Evolutionary conservation across 2,797 vertebrate genomes (phyloP).

Genomic region (Lithobates pipiens): DNA sequence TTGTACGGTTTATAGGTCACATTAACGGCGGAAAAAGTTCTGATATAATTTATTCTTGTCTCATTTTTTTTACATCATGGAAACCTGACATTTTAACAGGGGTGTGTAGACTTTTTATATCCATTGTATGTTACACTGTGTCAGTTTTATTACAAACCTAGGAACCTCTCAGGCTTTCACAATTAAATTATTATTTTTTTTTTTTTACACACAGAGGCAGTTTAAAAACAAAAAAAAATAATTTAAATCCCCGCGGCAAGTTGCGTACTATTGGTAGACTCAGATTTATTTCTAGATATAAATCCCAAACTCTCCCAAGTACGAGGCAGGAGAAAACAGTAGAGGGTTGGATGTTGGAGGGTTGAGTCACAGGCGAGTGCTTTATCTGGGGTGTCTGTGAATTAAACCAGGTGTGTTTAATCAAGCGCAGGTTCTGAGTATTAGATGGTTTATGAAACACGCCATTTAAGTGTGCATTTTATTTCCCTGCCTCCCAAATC

Average conservation of each 20-base stretch:
- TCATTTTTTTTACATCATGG: too few relatives aligned
- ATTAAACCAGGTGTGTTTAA: slow-evolving; percentile 15
- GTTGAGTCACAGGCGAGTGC: background rate
- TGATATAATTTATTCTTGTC: too few relatives aligned
- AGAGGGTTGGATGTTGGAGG: too few relatives aligned
- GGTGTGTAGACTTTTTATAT: too few relatives aligned
- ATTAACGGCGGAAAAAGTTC: too few relatives aligned
- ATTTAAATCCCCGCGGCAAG: background rate
- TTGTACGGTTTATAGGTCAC: too few relatives aligned
- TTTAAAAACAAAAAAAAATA: background rate
- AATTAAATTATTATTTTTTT: too few relatives aligned
- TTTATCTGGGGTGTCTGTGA: background rate
- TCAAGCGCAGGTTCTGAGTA: background rate
- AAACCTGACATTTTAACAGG: too few relatives aligned
- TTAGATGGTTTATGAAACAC: slow-evolving; percentile 15
- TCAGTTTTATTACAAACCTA: too few relatives aligned
- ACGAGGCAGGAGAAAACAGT: background rate
- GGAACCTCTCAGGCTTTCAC: too few relatives aligned
- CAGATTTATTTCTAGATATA: background rate
- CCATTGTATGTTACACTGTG: too few relatives aligned
- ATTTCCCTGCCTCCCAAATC: background rate
- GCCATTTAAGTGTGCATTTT: background rate
- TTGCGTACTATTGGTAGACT: background rate
- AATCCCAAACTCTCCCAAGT: background rate
- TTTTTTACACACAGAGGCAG: background rate